Conservation (phyloP, 1,140 invertebrate species). For the Leptoteleia sp. region DNA sequence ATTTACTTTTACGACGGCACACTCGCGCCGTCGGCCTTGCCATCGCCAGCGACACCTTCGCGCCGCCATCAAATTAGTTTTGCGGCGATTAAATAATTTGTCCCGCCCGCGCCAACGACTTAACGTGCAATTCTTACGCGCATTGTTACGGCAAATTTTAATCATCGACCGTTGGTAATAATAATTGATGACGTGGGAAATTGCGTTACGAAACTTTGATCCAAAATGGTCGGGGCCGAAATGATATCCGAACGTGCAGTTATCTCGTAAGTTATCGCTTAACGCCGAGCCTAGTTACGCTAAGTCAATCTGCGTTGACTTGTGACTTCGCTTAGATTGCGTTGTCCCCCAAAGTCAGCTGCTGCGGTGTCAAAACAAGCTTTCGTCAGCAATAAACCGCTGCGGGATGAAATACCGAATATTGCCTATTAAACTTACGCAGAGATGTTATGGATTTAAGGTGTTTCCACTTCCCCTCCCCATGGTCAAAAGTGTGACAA, state of each 20-base stretch:
- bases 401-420: slow-evolving; percentile 32
- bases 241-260: not conserved
- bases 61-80: too few relatives aligned
- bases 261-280: slow-evolving; percentile 35
- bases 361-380: slow-evolving; percentile 43
- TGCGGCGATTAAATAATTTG: too few relatives aligned
- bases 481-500: too few relatives aligned
- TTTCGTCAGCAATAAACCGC: slow-evolving; percentile 44
- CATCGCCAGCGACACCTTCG: slow-evolving; percentile 21
- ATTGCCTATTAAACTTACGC: slow-evolving; percentile 46
- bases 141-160: too few relatives aligned
- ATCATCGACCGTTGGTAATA: too few relatives aligned
- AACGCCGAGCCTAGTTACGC: slow-evolving; percentile 28
- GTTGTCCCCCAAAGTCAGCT: slow-evolving; percentile 47
- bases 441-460: slow-evolving; percentile 17
- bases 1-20: slow-evolving; percentile 8
- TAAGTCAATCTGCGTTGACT: slow-evolving; percentile 50
- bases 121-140: too few relatives aligned
- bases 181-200: too few relatives aligned
- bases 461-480: too few relatives aligned
- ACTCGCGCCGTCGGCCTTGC: slow-evolving; percentile 17
- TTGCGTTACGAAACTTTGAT: too few relatives aligned
- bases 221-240: too few relatives aligned
- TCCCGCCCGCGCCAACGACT: too few relatives aligned
- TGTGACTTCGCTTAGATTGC: slow-evolving; percentile 42